A percentile compares a stretch with the other conserved stretches of the same genome.
These are phyloP conservation scores for Zapus hudsonius DNA, from an alignment of 2,113 vertebrate species.

Conservation along the genomic window DNA sequence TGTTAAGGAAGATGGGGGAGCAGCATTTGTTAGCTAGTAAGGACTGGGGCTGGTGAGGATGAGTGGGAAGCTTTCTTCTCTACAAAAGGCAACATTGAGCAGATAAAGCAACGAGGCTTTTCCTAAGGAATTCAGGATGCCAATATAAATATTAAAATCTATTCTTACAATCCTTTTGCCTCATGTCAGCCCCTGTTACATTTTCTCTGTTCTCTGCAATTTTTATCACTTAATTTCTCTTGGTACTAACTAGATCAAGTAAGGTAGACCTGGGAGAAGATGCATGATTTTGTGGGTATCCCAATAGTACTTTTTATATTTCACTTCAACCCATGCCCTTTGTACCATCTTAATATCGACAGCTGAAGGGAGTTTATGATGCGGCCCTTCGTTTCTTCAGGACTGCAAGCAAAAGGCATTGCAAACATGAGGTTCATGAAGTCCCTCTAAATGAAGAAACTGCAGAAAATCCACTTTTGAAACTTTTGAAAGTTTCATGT, in stretches of 20 bases:
- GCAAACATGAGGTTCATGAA: neutral
- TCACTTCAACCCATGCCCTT: neutral
- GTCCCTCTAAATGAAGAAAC: neutral
- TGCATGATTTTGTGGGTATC: neutral
- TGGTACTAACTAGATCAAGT: neutral
- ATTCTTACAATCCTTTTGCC: neutral
- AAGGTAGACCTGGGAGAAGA: neutral
- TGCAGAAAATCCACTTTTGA: neutral
- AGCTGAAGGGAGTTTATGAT: neutral
- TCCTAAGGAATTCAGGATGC: neutral
- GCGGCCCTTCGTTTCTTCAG: neutral
- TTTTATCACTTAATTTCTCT: neutral
- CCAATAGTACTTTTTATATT: neutral
- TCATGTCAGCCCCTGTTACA: neutral
- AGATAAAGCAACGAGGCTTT: neutral
- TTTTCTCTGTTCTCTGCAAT: neutral
- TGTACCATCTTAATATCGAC: neutral
- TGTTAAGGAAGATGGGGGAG: neutral
- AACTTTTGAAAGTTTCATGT: neutral
- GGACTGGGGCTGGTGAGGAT: neutral
- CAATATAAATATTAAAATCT: neutral
- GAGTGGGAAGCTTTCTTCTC: neutral
- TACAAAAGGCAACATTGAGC: neutral
- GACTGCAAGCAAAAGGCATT: neutral
- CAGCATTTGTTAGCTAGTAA: slow-evolving; percentile 21